These are phyloP conservation scores for Lacanobia wlatinum DNA, from an alignment of 2,888 invertebrate species.

Conservation along the genomic window DNA sequence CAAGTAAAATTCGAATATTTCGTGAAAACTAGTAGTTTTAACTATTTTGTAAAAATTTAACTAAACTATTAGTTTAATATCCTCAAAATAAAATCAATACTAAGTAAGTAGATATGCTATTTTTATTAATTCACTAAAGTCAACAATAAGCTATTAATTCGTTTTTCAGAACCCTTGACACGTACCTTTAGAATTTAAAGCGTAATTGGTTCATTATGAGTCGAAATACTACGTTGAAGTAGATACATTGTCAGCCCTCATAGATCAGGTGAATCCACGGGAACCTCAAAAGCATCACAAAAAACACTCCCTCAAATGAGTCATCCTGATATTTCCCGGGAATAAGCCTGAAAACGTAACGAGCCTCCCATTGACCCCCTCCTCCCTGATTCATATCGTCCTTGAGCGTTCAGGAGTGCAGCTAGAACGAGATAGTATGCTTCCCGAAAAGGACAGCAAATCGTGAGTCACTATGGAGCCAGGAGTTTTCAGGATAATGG, in stretches of 20 bases:
- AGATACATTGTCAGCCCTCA: neutral
- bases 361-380: conserved; percentile 10
- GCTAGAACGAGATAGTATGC: conserved; percentile 26
- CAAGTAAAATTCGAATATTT: too few relatives aligned
- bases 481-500: conserved; percentile 44
- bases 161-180: too few relatives aligned
- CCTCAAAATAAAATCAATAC: neutral
- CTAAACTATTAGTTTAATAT: neutral
- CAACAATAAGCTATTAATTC: too few relatives aligned
- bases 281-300: neutral
- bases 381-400: neutral
- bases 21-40: neutral
- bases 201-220: neutral
- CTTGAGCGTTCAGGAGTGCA: neutral
- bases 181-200: too few relatives aligned
- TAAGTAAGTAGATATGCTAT: too few relatives aligned
- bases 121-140: too few relatives aligned
- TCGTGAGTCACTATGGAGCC: conserved; percentile 51
- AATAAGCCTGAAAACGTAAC: conserved; percentile 14
- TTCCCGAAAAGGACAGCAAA: conserved; percentile 21
- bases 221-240: neutral
- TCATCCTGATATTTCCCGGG: conserved; percentile 12
- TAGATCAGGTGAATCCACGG: neutral
- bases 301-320: conserved; percentile 17
- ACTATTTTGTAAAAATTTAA: neutral